Evolutionary conservation across 2,888 invertebrate genomes (phyloP).

Genomic region (Oscheius sp.): DNA sequence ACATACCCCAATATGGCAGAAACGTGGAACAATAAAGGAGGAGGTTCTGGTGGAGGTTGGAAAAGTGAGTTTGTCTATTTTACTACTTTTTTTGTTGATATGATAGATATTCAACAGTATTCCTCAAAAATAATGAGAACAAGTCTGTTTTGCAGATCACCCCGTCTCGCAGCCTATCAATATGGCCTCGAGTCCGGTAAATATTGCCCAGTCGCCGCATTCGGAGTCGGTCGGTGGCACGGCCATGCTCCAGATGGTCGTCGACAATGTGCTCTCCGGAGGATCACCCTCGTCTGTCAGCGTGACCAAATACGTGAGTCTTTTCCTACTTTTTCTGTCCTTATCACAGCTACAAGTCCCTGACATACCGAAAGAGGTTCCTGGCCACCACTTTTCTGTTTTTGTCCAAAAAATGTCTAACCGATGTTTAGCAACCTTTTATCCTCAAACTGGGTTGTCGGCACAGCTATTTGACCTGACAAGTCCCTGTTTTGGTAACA

Average conservation of each 20-base stretch:
- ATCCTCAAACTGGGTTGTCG: too few species aligned
- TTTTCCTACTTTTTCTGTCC: not conserved
- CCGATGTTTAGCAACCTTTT: too few species aligned
- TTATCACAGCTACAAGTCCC: not conserved
- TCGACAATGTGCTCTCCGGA: conserved; percentile 31
- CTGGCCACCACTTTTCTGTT: too few species aligned
- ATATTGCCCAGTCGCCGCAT: conserved; percentile 73
- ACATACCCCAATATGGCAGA: conserved; percentile 24
- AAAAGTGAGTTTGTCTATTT: conserved; percentile 6
- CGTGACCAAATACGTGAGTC: conserved; percentile 34
- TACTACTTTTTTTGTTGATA: not conserved
- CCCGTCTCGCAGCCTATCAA: conserved; percentile 83
- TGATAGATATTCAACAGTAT: too few species aligned
- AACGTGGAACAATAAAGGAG: conserved; percentile 17
- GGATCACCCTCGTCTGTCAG: conserved; percentile 38
- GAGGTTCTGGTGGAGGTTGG: conserved; percentile 26
- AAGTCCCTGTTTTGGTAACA: too few species aligned
- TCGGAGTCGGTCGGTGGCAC: conserved; percentile 82
- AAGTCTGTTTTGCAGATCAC: conserved; percentile 77
- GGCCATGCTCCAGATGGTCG: conserved; percentile 73
- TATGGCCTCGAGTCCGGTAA: conserved; percentile 75
- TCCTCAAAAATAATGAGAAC: not conserved
- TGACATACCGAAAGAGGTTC: too few species aligned
- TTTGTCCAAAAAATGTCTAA: not conserved
- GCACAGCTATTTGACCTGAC: too few species aligned